Base-by-base conservation (phyloP, 2,797 vertebrate species). In the Spea hammondii region DNA sequence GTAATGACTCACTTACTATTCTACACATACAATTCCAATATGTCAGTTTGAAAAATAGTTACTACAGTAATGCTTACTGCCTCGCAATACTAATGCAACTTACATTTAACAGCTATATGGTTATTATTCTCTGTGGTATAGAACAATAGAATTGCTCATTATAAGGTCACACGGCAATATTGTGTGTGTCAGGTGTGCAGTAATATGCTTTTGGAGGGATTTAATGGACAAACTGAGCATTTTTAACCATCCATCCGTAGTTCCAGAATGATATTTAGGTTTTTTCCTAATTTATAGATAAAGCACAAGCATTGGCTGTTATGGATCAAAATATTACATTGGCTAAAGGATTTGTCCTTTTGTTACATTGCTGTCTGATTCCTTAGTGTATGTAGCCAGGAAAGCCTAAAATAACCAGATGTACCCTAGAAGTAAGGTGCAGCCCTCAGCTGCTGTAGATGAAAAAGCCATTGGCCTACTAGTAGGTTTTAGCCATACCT, bases 11-110 rank as follows among this genome's bases (percentile, higher is more conserved):
- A 17, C 11, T 69, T 69, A 51, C 67, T 69, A 69, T 50, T 69
- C n/a, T 8, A 13, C 49, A 69, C n/a, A 69, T 17, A 53, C 49
- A 69, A 51, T 53, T 14, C 67, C 67, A 69, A 69, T 69, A 69
- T 69, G 67, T 69, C 48, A 69, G 50, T 69, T 69, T 69, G 48
- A 69, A 69, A 69, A 51, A 69, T 69, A 51, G 67, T 69, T 53
- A 69, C 67, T 69, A 14, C 48, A 69, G 65, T n/a, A 46, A 17
- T 51, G 48, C 67, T 51, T 69, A 69, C 67, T 69, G 48, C 67
- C 49, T 50, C 53, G 67, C 49, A 53, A 69, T 69, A 17, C 67
- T 46, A 69, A 69, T 69, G 49, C 49, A 53, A 50, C 8, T n/a
- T 69, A 69, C 48, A 51, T 69, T 51, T 51, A 69, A 69, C 49